Evolutionary conservation across 92 coral and sea anemone species (phyloP), one percentile per base, ranked within the genome.

Genomic region (Zoanthus solanderi): DNA sequence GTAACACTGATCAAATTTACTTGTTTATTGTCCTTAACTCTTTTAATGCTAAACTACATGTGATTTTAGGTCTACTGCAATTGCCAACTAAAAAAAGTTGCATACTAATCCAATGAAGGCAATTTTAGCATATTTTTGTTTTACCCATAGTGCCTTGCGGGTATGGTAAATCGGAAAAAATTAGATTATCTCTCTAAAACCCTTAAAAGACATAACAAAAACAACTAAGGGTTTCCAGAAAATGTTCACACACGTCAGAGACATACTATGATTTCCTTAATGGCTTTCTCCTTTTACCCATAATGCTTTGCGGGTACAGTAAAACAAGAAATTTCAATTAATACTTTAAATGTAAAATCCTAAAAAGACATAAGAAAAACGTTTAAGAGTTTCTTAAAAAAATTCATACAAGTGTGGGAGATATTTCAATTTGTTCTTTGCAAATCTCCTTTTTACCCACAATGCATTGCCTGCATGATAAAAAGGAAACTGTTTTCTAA

Each of bases 401-500:
- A 47, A 63, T 76, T 80, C 61, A 79, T 14, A 88, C 7, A 42
- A 56, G 72, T 56, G 30, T 72, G 31, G 83, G 61, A 47, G 57
- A 72, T 47, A 47, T 47, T 47, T 4, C 8, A 47, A 4, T 47
- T 47, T 47, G 0, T 4, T 47, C 52, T 47, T 4, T 47, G 52
- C 52, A 47, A 47, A 4, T 47, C 52, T 47, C 52, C 52, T 60
- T 60, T 60, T 23, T 67, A 67, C 72, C 72, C 72, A 67, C 28
- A 67, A 67, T 67, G 72, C 72, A 9, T 67, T 67, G 72, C 28
- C 9, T 13, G 72, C 42, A 12, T 67, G 72, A 42, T 30, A 67
- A 67, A 67, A 67, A 8, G 32, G 29, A 30, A 67, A 23, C 11
- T 23, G 23, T 67, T 9, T 29, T 8, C 5, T 34, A 15, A 30